Percentiles rank a stretch among this genome's conserved stretches.
phyloP scores from a whole-genome alignment of 2,113 vertebrate genomes.

The Pipa parva region DNA sequence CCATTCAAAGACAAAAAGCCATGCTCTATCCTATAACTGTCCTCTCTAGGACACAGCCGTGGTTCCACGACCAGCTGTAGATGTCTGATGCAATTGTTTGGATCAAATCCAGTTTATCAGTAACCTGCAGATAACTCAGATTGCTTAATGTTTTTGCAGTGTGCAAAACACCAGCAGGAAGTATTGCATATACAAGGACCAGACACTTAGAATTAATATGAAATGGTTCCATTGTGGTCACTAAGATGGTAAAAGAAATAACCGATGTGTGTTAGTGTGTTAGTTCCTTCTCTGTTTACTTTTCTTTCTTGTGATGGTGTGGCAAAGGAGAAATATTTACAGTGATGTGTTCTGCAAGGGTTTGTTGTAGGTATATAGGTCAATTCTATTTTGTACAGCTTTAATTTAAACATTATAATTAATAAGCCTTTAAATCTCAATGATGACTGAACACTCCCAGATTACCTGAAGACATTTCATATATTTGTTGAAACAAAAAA shows the following conservation, averaged over 20 bases:
- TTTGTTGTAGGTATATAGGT: conserved; percentile 18
- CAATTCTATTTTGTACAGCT: background rate
- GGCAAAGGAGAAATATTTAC: background rate
- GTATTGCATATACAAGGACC: conserved; percentile 21
- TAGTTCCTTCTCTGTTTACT: background rate
- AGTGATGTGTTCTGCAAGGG: conserved; percentile 2
- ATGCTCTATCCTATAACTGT: conserved; percentile 85
- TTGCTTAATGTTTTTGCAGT: background rate
- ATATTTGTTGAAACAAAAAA: background rate
- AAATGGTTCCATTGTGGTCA: background rate
- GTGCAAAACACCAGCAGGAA: conserved; percentile 18
- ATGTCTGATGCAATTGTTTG: background rate
- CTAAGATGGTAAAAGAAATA: conserved; percentile 6
- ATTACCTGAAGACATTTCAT: background rate
- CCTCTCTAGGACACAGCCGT: conserved; percentile 1
- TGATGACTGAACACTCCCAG: background rate
- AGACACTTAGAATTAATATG: conserved; percentile 8
- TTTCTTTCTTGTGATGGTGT: background rate
- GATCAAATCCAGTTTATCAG: background rate
- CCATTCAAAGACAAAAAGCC: conserved; percentile 98
- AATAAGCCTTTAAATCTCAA: background rate
- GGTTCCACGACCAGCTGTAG: background rate
- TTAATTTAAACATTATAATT: background rate
- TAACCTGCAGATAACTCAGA: conserved; percentile 2
- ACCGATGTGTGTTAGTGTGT: conserved; percentile 2